Evolutionary conservation across 2,797 vertebrate species (phyloP), one percentile per base, ranked within the genome.

Genomic region (Malurus leucopterus): DNA sequence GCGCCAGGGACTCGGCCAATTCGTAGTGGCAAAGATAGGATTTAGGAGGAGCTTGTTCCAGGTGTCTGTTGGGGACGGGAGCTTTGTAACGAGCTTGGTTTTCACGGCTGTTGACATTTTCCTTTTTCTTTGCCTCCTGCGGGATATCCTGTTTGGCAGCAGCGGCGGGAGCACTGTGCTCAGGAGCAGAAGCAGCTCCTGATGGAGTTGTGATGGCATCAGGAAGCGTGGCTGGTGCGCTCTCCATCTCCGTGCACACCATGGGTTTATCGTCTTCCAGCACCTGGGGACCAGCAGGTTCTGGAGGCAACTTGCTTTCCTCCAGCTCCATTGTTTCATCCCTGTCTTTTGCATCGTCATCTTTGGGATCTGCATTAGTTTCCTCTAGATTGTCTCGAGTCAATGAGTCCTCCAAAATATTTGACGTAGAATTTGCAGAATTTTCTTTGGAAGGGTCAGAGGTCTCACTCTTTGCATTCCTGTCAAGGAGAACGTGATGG

Each of bases 1-100:
- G 96, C 0, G 93, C 95, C 12, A 95, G 62, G 22, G 94, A 50
- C 46, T 97, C 95, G 0, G 96, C 57, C 90, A 96, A 19, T 41
- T 97, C 96, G 5, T 96, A 96, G 65, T 86, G 97, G 72, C 96
- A 95, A 50, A 96, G 59, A 15, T 93, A 91, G 6, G 96, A 87
- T 36, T 95, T 97, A 10, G 95, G 93, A 27, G 85, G 91, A 41
- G 71, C 27, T 32, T 90, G 96, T 54, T 94, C 95, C n/a, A 91
- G 69, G 78, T 57, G 93, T 30, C 93, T 96, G 55, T 72, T 93
- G 23, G 51, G 46, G 61, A 64, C 44, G 53, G 93, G 85, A 67
- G 67, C 58, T 91, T 96, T 96, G 81, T 81, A 83, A 85, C 27
- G 85, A 70, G 65, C 61, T 57, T 85, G 93, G 50, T 92, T 96